Evolutionary conservation across 2,113 vertebrate species (phyloP).

Genomic region (Trachemys scripta): DNA sequence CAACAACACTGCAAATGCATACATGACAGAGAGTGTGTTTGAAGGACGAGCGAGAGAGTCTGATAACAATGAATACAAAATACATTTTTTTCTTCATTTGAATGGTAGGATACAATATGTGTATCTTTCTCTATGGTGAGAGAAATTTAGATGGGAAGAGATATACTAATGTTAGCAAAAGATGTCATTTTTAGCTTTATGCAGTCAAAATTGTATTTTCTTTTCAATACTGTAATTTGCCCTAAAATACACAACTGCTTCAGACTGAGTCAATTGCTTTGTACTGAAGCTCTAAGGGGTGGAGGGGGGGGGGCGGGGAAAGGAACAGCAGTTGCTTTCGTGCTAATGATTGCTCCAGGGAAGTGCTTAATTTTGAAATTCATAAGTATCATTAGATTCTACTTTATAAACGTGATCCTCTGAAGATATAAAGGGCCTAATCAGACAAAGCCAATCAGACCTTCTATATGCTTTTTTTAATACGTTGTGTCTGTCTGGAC

Average conservation of each 20-base stretch:
- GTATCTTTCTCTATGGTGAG: neutral
- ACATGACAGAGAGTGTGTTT: neutral
- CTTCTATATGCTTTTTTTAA: neutral
- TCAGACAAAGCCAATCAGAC: slow-evolving; percentile 33
- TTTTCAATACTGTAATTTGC: neutral
- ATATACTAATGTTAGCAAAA: neutral
- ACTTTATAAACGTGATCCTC: slow-evolving; percentile 24
- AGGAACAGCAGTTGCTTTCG: slow-evolving; percentile 1
- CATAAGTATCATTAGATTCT: neutral
- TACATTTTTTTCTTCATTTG: neutral
- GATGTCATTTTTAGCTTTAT: neutral
- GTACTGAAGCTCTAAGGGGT: neutral
- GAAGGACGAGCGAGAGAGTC: neutral
- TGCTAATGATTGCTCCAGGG: neutral
- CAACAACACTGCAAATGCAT: neutral
- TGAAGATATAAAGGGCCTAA: slow-evolving; percentile 21
- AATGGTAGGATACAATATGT: neutral
- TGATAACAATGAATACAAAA: neutral
- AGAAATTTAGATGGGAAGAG: neutral
- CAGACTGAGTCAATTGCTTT: accelerated
- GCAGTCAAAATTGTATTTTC: slow-evolving; percentile 11
- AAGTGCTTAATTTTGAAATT: slow-evolving; percentile 35
- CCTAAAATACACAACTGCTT: slow-evolving; percentile 20
- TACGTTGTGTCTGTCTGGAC: slow-evolving; percentile 23
- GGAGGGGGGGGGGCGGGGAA: too few relatives aligned